Conservation (phyloP, 2,797 vertebrate species). For the Neosilurus mollespiculum region DNA sequence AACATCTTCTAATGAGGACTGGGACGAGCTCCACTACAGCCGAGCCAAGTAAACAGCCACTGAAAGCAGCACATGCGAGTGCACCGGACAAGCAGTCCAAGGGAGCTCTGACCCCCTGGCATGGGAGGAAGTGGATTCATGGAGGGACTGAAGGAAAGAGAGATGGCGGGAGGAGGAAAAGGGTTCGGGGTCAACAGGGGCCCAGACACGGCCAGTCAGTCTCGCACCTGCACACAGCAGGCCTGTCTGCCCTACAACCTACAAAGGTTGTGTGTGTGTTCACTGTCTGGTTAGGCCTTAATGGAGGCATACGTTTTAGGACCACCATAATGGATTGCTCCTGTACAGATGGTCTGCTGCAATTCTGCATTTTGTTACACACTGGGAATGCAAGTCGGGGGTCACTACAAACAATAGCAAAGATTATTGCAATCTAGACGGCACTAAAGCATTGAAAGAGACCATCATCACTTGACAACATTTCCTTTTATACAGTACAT, state of each 20-base stretch:
- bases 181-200: constrained; percentile 57
- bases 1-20: constrained; percentile 65
- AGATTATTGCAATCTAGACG: not conserved
- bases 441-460: not conserved
- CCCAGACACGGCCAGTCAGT: constrained; percentile 66
- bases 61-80: constrained; percentile 26
- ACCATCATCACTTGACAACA: not conserved
- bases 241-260: constrained; percentile 74
- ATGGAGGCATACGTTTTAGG: constrained; percentile 42
- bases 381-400: constrained; percentile 17
- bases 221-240: constrained; percentile 77
- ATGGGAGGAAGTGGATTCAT: constrained; percentile 35
- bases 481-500: not conserved
- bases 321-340: constrained; percentile 33
- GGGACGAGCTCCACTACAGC: constrained; percentile 54
- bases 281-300: constrained; percentile 35
- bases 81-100: constrained; percentile 25
- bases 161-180: constrained; percentile 27
- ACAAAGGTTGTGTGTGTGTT: constrained; percentile 50
- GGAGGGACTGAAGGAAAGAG: constrained; percentile 29
- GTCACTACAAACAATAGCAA: constrained; percentile 7
- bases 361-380: constrained; percentile 15
- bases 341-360: constrained; percentile 41
- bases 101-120: constrained; percentile 35
- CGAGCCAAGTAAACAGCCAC: constrained; percentile 53